Base-by-base conservation (phyloP, 1,140 invertebrate species). In the Temnothorax nylanderi region DNA sequence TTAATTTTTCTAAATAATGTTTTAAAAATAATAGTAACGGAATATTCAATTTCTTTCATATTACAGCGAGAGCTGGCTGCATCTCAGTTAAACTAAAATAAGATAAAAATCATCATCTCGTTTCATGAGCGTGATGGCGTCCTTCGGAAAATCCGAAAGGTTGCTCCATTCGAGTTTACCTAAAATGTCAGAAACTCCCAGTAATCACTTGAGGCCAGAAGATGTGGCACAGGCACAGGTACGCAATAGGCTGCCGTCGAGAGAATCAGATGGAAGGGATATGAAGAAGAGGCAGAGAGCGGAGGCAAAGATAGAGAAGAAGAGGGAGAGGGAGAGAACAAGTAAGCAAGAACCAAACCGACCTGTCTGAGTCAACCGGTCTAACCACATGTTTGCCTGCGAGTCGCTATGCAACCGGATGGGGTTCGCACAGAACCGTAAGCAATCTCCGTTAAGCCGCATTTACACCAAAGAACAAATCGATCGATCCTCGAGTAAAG, bases 311-410 rank as follows among this genome's bases (percentile, higher is more conserved):
- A 72, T 47, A 64, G 44, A 41, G 32, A 58, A 44, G 44, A 0
- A 26, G 16, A 54, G 71, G 37, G 51, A 71, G 82, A 74, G 72
- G 16, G 60, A 74, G 71, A 72, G 75, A 91, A 64, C 56, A 71
- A 71, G 85, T 62, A 56, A 62, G 54, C 32, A 64, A 80, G 89
- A 91, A 87, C 75, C 87, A 64, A 91, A 88, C 87, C 91, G 87
- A 92, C 87, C 89, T 88, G 90, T 89, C 90, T 77, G 89, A 90
- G 88, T 88, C 91, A 91, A 93, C 93, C 93, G 92, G 93, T 93
- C 87, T 92, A 87, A 93, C 93, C 93, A 87, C 92, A 93, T 93
- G 93, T 90, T 93, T 93, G 89, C 87, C 85, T 76, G 87, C 65
- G 74, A 90, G 88, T 89, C 89, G 77, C 85, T 88, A 90, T 92